A percentile compares a stretch with the other conserved stretches of the same genome.
phyloP scores from a whole-genome alignment of 2,888 invertebrate genomes.

The Abscondita cerata region DNA sequence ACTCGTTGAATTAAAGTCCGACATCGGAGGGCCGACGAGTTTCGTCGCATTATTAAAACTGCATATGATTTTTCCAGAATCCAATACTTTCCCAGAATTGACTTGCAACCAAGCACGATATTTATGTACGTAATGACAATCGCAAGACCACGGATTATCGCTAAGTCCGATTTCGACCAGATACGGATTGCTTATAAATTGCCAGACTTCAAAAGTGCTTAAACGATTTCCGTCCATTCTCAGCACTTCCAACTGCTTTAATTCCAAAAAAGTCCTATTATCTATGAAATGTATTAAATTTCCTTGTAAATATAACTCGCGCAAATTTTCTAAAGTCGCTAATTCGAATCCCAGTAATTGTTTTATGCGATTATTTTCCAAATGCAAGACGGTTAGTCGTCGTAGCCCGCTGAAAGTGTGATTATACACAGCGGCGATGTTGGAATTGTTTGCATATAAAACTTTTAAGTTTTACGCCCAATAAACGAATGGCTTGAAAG shows the following conservation, averaged over 20 bases:
- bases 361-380: slow-evolving; percentile 86
- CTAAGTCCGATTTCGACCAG: slow-evolving; percentile 85
- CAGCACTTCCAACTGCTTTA: slow-evolving; percentile 84
- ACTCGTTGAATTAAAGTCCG: slow-evolving; percentile 80
- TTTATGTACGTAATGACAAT: slow-evolving; percentile 82
- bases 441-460: slow-evolving; percentile 87
- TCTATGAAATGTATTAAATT: slow-evolving; percentile 84
- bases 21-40: slow-evolving; percentile 71
- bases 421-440: slow-evolving; percentile 84
- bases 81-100: slow-evolving; percentile 81
- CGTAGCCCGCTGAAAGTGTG: slow-evolving; percentile 89
- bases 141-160: slow-evolving; percentile 90
- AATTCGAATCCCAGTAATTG: slow-evolving; percentile 84
- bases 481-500: slow-evolving; percentile 90
- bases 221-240: slow-evolving; percentile 86
- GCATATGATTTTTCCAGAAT: slow-evolving; percentile 79
- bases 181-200: slow-evolving; percentile 82
- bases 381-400: slow-evolving; percentile 79
- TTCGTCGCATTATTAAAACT: slow-evolving; percentile 77
- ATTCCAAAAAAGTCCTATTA: slow-evolving; percentile 82
- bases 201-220: slow-evolving; percentile 85
- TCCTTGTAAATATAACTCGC: slow-evolving; percentile 86
- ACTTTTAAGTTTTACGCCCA: slow-evolving; percentile 89
- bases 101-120: slow-evolving; percentile 81
- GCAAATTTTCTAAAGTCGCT: slow-evolving; percentile 79